These are phyloP conservation scores for Megastigmus dorsalis DNA, from an alignment of 2,888 invertebrate genomes.

Conservation along the genomic window DNA sequence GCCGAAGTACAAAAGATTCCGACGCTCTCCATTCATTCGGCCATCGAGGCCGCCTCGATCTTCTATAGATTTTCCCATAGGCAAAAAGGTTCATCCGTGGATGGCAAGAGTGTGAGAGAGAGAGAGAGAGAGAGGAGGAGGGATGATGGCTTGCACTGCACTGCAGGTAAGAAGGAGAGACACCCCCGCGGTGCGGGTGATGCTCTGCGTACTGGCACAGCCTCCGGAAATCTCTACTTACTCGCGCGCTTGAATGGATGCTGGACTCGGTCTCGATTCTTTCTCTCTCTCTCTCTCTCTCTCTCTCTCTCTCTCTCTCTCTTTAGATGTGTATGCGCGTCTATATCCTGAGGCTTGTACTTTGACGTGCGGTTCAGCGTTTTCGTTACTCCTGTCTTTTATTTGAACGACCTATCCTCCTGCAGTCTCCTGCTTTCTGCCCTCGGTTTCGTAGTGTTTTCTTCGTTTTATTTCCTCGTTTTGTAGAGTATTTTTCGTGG, in stretches of 20 bases:
- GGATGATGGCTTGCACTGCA: too few relatives aligned
- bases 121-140: conserved; percentile 64
- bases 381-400: too few relatives aligned
- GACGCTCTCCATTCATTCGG: conserved; percentile 59
- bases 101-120: not conserved
- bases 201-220: too few relatives aligned
- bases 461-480: too few relatives aligned
- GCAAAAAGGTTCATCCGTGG: conserved; percentile 59
- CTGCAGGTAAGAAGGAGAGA: conserved; percentile 61
- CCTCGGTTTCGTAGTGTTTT: too few relatives aligned
- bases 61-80: conserved; percentile 67
- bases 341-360: not conserved
- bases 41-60: conserved; percentile 63
- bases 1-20: conserved; percentile 68
- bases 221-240: conserved; percentile 74
- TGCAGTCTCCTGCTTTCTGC: too few relatives aligned
- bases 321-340: too few relatives aligned
- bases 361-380: too few relatives aligned
- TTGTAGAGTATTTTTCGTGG: too few relatives aligned
- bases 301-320: not conserved
- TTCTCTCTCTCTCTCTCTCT: not conserved
- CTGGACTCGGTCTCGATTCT: not conserved
- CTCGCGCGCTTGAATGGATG: conserved; percentile 68
- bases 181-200: conserved; percentile 69
- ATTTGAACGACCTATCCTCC: too few relatives aligned